Percentiles rank a stretch among this genome's conserved stretches.
Evolutionary conservation across 2,888 invertebrate genomes (phyloP).

Genomic region (Sesia apiformis): DNA sequence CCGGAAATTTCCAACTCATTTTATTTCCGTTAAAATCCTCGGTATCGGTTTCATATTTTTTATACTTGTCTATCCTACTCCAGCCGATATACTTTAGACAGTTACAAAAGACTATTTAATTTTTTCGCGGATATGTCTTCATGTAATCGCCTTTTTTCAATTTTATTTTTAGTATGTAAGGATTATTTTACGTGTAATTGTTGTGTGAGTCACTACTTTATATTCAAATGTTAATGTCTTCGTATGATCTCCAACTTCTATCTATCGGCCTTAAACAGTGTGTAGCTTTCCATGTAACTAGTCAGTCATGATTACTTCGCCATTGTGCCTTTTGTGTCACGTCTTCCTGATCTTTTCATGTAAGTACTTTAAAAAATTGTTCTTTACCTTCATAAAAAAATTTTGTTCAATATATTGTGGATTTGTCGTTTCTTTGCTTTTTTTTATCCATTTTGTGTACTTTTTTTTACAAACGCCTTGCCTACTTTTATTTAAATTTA

Average conservation of each 20-base stretch:
- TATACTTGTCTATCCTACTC: not conserved
- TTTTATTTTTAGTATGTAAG: too few species aligned
- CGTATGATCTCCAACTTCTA: not conserved
- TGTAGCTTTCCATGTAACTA: not conserved
- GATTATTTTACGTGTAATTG: too few species aligned
- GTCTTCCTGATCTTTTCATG: slow-evolving; percentile 1
- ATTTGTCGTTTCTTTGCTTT: too few species aligned
- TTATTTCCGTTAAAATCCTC: not conserved
- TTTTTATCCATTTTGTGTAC: too few species aligned
- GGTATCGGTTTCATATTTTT: not conserved
- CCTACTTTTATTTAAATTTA: too few species aligned
- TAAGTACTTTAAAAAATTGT: not conserved
- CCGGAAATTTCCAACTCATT: not conserved
- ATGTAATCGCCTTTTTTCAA: too few species aligned
- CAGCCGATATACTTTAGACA: not conserved
- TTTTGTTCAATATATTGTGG: too few species aligned
- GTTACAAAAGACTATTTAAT: too few species aligned
- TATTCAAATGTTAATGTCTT: not conserved
- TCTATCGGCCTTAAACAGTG: not conserved
- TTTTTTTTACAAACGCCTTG: too few species aligned
- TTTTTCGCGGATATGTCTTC: too few species aligned
- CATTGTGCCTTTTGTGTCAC: not conserved
- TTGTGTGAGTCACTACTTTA: too few species aligned
- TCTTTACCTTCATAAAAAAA: too few species aligned
- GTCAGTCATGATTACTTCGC: not conserved